phyloP scores from a whole-genome alignment of 2,797 vertebrate species.

The Periophthalmus magnuspinnatus region DNA sequence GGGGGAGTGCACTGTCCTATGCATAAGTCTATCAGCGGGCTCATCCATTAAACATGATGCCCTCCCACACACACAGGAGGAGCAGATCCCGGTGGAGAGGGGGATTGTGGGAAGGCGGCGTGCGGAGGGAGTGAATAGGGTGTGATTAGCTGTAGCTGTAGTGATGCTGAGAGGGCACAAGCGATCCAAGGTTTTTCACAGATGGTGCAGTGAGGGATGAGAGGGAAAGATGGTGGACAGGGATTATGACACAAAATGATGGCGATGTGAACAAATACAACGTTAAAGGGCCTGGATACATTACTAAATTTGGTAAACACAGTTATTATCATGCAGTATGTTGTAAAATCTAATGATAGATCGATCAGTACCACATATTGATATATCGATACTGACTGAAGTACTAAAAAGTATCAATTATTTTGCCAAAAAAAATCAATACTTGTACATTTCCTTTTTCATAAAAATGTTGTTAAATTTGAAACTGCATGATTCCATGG shows the following conservation, averaged over 20 bases:
- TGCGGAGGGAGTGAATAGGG: slow-evolving; percentile 54
- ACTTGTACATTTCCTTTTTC: not conserved
- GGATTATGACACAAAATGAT: too few species aligned
- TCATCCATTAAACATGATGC: slow-evolving; percentile 69
- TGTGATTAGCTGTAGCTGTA: slow-evolving; percentile 65
- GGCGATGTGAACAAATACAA: too few species aligned
- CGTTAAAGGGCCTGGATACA: too few species aligned
- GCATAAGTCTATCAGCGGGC: slow-evolving; percentile 49
- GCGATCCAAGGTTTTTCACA: slow-evolving; percentile 32
- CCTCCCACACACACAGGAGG: slow-evolving; percentile 40
- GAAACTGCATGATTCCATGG: too few species aligned
- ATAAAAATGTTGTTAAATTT: not conserved
- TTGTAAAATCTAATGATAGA: too few species aligned
- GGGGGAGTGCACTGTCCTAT: slow-evolving; percentile 42
- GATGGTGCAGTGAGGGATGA: slow-evolving; percentile 18
- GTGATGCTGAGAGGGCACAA: slow-evolving; percentile 31
- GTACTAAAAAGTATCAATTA: not conserved
- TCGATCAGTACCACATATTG: too few species aligned
- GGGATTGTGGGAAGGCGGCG: slow-evolving; percentile 60
- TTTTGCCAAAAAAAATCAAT: not conserved
- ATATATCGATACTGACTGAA: too few species aligned
- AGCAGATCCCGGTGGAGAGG: slow-evolving; percentile 51
- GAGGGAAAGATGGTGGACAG: too few species aligned
- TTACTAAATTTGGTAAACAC: too few species aligned
- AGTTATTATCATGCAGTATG: too few species aligned